Conservation (phyloP, 2,888 invertebrate species). For the Ectropis crepuscularia region DNA sequence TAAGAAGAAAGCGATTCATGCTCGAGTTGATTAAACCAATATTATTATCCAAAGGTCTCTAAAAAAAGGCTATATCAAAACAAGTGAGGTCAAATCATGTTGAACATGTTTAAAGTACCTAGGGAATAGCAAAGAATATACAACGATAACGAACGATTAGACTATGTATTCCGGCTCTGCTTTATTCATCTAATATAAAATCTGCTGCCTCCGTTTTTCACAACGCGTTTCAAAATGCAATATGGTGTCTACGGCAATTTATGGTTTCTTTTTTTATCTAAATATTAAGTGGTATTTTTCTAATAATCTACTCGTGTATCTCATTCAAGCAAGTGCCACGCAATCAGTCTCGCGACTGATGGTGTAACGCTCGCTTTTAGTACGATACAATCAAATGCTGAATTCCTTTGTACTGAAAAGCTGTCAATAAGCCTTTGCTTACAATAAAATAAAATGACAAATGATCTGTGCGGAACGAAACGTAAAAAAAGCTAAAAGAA, state of each 20-base stretch:
- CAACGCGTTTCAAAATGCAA: not conserved
- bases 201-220: too few species aligned
- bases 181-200: not conserved
- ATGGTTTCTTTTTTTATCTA: not conserved
- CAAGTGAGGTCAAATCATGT: too few species aligned
- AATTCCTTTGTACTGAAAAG: slow-evolving; percentile 75
- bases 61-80: too few species aligned
- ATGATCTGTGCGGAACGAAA: slow-evolving; percentile 72
- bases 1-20: too few species aligned
- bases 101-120: too few species aligned
- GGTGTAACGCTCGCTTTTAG: slow-evolving; percentile 47
- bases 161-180: too few species aligned
- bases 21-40: too few species aligned
- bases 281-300: slow-evolving; percentile 5
- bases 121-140: too few species aligned
- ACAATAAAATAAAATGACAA: slow-evolving; percentile 52
- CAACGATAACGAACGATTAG: too few species aligned
- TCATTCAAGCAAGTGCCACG: slow-evolving; percentile 39
- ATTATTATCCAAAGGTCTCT: too few species aligned
- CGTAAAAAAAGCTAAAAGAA: slow-evolving; percentile 73
- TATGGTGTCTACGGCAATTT: not conserved
- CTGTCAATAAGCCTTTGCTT: slow-evolving; percentile 56
- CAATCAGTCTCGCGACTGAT: slow-evolving; percentile 41
- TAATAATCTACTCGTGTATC: slow-evolving; percentile 17
- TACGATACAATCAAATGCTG: slow-evolving; percentile 74